A percentile compares a stretch with the other conserved stretches of the same genome.
phyloP scores from a whole-genome alignment of 2,113 vertebrate species.

The Pseudonaja textilis region DNA sequence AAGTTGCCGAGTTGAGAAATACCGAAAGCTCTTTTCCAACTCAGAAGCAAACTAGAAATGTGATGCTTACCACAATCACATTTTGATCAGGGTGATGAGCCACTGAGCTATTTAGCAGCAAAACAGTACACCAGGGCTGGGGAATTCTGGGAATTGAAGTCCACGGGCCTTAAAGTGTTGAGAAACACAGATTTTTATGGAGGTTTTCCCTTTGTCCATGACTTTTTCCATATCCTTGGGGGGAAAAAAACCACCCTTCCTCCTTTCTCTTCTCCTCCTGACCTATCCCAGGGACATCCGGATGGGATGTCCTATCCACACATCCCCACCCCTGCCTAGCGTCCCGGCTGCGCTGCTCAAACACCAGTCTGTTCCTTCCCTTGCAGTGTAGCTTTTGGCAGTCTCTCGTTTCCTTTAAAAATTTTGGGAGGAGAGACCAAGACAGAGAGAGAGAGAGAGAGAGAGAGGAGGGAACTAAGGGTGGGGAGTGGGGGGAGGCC shows the following conservation, averaged over 20 bases:
- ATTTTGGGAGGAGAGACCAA: not conserved
- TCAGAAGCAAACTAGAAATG: too few species aligned
- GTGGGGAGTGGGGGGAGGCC: not conserved
- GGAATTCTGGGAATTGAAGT: not conserved
- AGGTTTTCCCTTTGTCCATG: not conserved
- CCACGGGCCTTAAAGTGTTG: not conserved
- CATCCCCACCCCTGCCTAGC: not conserved
- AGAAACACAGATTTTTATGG: not conserved
- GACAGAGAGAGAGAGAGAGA: not conserved
- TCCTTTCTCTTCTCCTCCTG: not conserved
- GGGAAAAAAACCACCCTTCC: too few species aligned
- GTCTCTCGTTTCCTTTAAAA: conserved; percentile 9
- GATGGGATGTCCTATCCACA: too few species aligned
- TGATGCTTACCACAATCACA: too few species aligned
- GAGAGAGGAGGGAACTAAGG: too few species aligned
- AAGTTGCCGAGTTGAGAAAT: too few species aligned
- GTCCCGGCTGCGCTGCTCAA: not conserved
- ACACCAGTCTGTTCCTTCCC: not conserved
- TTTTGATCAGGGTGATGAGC: too few species aligned
- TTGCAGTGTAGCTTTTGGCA: conserved; percentile 1
- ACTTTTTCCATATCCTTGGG: not conserved
- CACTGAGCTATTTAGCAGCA: too few species aligned
- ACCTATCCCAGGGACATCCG: not conserved
- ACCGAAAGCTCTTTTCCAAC: too few species aligned
- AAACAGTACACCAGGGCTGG: too few species aligned